Evolutionary conservation across 2,888 invertebrate species (phyloP).

Genomic region (Amiota communis): DNA sequence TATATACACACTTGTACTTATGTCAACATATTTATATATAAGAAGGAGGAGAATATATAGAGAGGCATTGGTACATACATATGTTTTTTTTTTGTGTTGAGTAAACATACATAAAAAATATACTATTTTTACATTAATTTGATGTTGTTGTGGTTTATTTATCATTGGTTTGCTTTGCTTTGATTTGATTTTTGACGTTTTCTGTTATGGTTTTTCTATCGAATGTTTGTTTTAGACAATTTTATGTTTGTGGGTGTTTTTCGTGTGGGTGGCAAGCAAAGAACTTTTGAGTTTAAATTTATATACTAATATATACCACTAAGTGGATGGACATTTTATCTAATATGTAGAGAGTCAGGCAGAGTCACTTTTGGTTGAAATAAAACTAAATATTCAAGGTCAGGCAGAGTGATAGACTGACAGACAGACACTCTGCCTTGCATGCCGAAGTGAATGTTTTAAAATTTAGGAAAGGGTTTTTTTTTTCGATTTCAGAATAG

Average conservation of each 20-base stretch:
- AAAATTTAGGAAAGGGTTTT: background rate
- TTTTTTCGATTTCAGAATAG: background rate
- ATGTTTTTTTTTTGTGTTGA: background rate
- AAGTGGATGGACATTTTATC: background rate
- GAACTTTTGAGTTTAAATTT: background rate
- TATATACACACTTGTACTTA: background rate
- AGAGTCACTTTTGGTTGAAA: background rate
- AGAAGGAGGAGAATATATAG: background rate
- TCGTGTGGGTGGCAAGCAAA: background rate
- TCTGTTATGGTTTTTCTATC: slow-evolving; percentile 10
- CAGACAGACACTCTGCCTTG: background rate
- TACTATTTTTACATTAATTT: slow-evolving; percentile 8
- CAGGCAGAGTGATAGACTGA: background rate
- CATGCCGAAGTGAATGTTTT: background rate
- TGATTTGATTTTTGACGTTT: background rate
- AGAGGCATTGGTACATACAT: background rate
- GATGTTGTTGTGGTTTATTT: background rate
- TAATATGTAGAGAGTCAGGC: too few species aligned
- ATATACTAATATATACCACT: too few species aligned
- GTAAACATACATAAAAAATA: background rate
- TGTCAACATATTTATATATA: background rate
- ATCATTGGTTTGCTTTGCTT: background rate
- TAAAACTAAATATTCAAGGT: slow-evolving; percentile 16
- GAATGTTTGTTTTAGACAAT: slow-evolving; percentile 4
- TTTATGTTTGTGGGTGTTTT: slow-evolving; percentile 3